Base-by-base conservation (phyloP, 1,140 invertebrate species). In the Ceratina calcarata region DNA sequence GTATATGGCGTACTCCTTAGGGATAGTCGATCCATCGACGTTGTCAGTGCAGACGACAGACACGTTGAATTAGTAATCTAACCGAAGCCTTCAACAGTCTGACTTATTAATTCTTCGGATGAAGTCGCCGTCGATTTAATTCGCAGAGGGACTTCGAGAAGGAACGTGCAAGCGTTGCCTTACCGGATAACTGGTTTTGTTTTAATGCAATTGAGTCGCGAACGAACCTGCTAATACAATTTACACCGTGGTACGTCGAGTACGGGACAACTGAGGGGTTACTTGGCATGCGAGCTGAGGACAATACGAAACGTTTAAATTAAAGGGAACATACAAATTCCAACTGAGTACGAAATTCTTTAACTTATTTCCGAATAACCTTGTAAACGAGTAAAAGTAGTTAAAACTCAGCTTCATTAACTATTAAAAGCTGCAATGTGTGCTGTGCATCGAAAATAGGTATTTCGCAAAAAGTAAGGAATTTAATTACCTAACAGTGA, bases 241-340 rank as follows among this genome's bases (percentile, higher is more conserved):
- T 78, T 72, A 78, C 60, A 71, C 49, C 27, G 49, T 37, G 2
- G 49, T 27, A 53, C 27, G 27, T n/a, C 68, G n/a, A 71, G 60
- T 72, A 55, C 49, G 51, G n/a, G 49, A 45, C n/a, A 78, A 64
- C 58, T 6, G 32, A 37, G 32, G 32, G 49, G n/a, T 58, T 8
- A 78, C 49, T 78, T 78, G 24, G 67, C 64, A 78, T 78, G 58
- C 76, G 68, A 78, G 68, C 1, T 49, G 22, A 1, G 58, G 68
- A 55, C 76, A 72, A 68, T 78, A 57, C 37, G 60, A 64, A 72
- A 57, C 76, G 68, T 78, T 78, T 78, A 72, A 78, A 78, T 78
- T 71, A 78, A 71, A 62, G 58, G 60, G 68, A 45, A 78, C 68
- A 57, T 71, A 68, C 71, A 72, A 78, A 78, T 72, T 71, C 27